Evolutionary conservation across 92 coral and sea anemone species (phyloP).

Genomic region (Phenganax subtilis): DNA sequence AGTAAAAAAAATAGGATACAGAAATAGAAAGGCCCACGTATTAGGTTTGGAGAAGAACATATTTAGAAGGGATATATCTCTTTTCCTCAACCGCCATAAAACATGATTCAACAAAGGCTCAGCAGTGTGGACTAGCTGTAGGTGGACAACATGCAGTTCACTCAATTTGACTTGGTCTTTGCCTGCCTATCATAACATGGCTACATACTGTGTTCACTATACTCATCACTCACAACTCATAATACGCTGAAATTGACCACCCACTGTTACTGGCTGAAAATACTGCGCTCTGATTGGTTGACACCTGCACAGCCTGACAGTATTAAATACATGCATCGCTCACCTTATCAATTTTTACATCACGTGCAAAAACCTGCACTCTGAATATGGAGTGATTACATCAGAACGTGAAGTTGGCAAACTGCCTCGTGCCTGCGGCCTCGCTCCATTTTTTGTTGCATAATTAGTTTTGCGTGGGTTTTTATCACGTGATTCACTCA

Average conservation of each 20-base stretch:
- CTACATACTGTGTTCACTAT: constrained; percentile 30
- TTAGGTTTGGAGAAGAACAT: neutral
- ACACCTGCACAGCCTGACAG: constrained; percentile 16
- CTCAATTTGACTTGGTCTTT: constrained; percentile 25
- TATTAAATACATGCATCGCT: constrained; percentile 29
- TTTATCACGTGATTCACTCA: no score
- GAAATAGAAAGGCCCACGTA: constrained; percentile 25
- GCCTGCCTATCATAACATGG: constrained; percentile 30
- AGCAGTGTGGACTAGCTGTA: neutral
- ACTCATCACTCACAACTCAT: constrained; percentile 30
- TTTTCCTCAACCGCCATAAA: neutral
- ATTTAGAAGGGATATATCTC: neutral
- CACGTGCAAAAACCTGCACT: neutral
- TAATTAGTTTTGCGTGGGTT: no score
- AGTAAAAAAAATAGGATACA: constrained; percentile 24
- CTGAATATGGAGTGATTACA: neutral
- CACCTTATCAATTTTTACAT: constrained; percentile 33
- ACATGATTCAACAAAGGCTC: constrained; percentile 25
- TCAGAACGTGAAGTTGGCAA: neutral
- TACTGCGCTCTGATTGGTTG: constrained; percentile 24
- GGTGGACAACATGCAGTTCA: constrained; percentile 30
- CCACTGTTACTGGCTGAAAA: neutral
- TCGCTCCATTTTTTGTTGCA: no score
- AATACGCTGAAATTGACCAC: constrained; percentile 37
- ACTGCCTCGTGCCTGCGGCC: neutral